A percentile compares a stretch with the other conserved stretches of the same genome.
Evolutionary conservation across 1,140 invertebrate species (phyloP).

Genomic region (Agrypnia vestita): DNA sequence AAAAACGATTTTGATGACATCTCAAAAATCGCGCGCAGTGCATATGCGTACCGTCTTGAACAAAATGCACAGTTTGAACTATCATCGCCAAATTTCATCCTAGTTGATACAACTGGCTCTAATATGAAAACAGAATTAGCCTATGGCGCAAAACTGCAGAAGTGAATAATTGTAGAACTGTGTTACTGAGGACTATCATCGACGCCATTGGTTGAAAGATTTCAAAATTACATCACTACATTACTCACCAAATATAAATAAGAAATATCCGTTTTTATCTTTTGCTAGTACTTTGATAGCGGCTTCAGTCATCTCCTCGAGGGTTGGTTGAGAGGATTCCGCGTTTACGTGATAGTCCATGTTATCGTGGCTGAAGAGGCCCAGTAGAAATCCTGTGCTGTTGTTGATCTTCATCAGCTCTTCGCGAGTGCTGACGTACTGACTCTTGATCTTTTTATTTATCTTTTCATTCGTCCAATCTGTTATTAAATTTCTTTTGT

Average conservation of each 20-base stretch:
- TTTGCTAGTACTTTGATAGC: conserved; percentile 81
- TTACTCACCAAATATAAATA: conserved; percentile 75
- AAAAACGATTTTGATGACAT: too few relatives aligned
- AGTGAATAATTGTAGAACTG: too few relatives aligned
- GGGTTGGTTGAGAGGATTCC: conserved; percentile 62
- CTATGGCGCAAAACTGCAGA: too few relatives aligned
- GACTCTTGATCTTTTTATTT: conserved; percentile 65
- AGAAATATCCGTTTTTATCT: conserved; percentile 78
- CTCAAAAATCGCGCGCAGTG: too few relatives aligned
- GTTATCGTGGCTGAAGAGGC: conserved; percentile 74
- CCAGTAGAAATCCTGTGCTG: conserved; percentile 71
- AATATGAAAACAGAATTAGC: too few relatives aligned
- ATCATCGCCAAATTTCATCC: too few relatives aligned
- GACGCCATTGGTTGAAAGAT: too few relatives aligned
- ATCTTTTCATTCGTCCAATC: conserved; percentile 73
- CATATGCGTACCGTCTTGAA: too few relatives aligned
- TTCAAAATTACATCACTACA: neutral
- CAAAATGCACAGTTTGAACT: too few relatives aligned
- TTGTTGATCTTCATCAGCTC: conserved; percentile 68
- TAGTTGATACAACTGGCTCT: too few relatives aligned
- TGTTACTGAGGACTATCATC: too few relatives aligned
- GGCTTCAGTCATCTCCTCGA: conserved; percentile 84
- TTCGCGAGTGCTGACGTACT: conserved; percentile 60
- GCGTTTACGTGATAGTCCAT: conserved; percentile 74
- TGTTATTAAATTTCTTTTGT: conserved; percentile 68